A percentile compares a stretch with the other conserved stretches of the same genome.
Evolutionary conservation across 2,797 vertebrate species (phyloP).

Genomic region (Chanos chanos): DNA sequence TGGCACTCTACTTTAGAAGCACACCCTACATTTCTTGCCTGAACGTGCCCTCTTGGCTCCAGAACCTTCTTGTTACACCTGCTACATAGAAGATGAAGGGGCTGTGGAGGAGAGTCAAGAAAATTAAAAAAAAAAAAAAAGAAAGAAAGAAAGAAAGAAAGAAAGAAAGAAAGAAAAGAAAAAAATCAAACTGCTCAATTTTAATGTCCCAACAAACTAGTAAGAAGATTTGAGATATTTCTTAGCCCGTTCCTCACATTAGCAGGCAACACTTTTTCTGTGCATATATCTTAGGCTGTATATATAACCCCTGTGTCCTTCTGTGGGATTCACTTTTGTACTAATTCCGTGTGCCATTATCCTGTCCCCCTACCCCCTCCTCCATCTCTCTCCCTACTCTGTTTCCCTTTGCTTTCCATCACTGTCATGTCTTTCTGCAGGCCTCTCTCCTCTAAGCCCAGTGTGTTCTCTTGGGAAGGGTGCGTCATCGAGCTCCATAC

Average conservation of each 20-base stretch:
- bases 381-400: conserved; percentile 6
- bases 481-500: conserved; percentile 67
- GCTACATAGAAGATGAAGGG: conserved; percentile 4
- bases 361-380: conserved; percentile 17
- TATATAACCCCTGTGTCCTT: background rate
- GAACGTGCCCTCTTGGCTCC: background rate
- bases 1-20: conserved; percentile 23
- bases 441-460: conserved; percentile 25
- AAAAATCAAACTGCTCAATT: conserved; percentile 44
- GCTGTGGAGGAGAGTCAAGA: conserved; percentile 1
- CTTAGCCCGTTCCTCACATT: background rate
- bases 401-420: background rate
- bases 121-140: conserved; percentile 24
- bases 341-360: background rate
- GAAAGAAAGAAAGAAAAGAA: conserved; percentile 21
- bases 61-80: conserved; percentile 19
- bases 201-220: conserved; percentile 41
- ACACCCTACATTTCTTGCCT: background rate
- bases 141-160: background rate
- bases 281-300: too few species aligned
- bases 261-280: background rate
- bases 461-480: conserved; percentile 55
- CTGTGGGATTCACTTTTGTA: background rate
- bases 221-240: conserved; percentile 43
- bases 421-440: background rate